Conservation (phyloP, 2,888 invertebrate species). For the Mythimna vitellina region DNA sequence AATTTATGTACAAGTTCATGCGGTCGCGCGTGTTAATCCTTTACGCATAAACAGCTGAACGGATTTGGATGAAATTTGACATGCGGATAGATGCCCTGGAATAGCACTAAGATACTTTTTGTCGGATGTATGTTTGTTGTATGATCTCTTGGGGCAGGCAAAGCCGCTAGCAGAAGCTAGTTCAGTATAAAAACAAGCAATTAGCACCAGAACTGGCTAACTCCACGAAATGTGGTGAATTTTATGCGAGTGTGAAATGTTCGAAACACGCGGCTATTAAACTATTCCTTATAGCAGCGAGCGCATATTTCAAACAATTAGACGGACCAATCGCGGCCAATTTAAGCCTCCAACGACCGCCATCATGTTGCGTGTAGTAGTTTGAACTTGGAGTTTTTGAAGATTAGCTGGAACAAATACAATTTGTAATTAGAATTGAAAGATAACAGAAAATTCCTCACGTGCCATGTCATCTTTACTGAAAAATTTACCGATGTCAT, state of each 20-base stretch:
- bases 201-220: slow-evolving; percentile 35
- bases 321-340: slow-evolving; percentile 83
- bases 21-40: too few species aligned
- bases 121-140: too few species aligned
- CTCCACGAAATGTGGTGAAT: slow-evolving; percentile 47
- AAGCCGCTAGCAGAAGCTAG: too few species aligned
- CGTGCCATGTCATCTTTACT: not conserved
- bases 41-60: too few species aligned
- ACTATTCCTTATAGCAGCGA: slow-evolving; percentile 76
- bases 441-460: not conserved
- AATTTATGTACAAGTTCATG: too few species aligned
- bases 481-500: not conserved
- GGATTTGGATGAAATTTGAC: too few species aligned
- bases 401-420: slow-evolving; percentile 18
- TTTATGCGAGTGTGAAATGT: slow-evolving; percentile 57
- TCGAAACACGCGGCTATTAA: slow-evolving; percentile 64
- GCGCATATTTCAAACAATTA: slow-evolving; percentile 88
- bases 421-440: not conserved
- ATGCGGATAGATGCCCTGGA: too few species aligned
- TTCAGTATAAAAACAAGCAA: slow-evolving; percentile 39
- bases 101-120: too few species aligned
- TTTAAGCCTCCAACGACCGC: slow-evolving; percentile 73
- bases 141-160: fast-evolving
- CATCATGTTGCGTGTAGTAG: slow-evolving; percentile 66
- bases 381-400: not conserved